These are phyloP conservation scores for Brachyopa scutellaris DNA, from an alignment of 2,888 invertebrate genomes.

Conservation along the genomic window DNA sequence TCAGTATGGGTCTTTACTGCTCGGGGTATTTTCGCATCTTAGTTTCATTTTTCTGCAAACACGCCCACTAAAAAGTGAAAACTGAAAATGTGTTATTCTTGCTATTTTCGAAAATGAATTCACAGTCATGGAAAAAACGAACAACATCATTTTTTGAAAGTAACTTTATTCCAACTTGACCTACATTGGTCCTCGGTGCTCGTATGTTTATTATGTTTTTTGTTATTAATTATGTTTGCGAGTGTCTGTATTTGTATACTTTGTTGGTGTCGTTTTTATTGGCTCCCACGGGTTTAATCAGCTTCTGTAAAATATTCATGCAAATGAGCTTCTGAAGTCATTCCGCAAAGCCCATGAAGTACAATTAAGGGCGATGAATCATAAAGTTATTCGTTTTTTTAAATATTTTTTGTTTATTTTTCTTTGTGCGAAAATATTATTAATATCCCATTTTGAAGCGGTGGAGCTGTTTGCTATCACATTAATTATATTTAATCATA, in stretches of 20 bases:
- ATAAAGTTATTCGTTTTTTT: conserved; percentile 5
- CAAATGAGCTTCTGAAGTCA: conserved; percentile 55
- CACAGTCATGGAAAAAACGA: too few relatives aligned
- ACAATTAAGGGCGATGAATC: conserved; percentile 50
- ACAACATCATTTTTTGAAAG: too few relatives aligned
- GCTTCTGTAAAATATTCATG: conserved; percentile 53
- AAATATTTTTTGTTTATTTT: background rate
- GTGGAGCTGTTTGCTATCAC: conserved; percentile 15
- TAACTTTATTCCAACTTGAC: conserved; percentile 31
- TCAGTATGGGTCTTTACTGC: too few relatives aligned
- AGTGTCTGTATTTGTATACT: background rate
- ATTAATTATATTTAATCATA: conserved; percentile 15
- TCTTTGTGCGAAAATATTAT: background rate
- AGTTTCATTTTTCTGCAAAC: too few relatives aligned
- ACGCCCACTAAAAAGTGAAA: too few relatives aligned
- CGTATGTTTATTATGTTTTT: conserved; percentile 12
- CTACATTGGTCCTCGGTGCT: too few relatives aligned
- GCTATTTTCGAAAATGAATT: background rate
- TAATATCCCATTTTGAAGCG: background rate
- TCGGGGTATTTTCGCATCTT: too few relatives aligned
- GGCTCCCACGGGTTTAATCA: conserved; percentile 43
- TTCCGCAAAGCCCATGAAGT: conserved; percentile 11
- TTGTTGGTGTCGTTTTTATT: conserved; percentile 1
- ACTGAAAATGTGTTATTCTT: too few relatives aligned
- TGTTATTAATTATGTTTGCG: conserved; percentile 24